phyloP scores from a whole-genome alignment of 2,888 invertebrate genomes.

The Trilocha varians region DNA sequence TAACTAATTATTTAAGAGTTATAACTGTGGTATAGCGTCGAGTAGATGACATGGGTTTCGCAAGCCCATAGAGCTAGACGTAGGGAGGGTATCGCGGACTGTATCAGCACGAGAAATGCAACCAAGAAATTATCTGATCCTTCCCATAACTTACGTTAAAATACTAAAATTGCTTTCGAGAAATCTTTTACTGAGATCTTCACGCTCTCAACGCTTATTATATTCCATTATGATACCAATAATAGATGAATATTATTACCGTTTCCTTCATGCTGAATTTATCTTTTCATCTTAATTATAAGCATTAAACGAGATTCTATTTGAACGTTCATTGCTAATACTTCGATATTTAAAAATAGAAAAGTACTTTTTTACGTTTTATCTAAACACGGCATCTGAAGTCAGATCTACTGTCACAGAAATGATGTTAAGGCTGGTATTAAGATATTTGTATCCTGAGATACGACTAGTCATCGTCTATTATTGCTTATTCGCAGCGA shows the following conservation, averaged over 20 bases:
- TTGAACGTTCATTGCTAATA: too few relatives aligned
- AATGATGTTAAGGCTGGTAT: slow-evolving; percentile 37
- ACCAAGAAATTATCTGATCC: slow-evolving; percentile 63
- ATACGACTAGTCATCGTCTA: slow-evolving; percentile 39
- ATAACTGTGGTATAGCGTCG: neutral
- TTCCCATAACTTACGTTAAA: slow-evolving; percentile 63
- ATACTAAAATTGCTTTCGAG: slow-evolving; percentile 67
- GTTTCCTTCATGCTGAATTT: slow-evolving; percentile 30
- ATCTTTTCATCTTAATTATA: slow-evolving; percentile 44
- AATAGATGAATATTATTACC: slow-evolving; percentile 58
- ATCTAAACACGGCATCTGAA: too few relatives aligned
- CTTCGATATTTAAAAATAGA: too few relatives aligned
- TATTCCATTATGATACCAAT: slow-evolving; percentile 67
- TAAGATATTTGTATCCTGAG: slow-evolving; percentile 30
- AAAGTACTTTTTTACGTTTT: too few relatives aligned
- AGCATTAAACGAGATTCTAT: slow-evolving; percentile 16
- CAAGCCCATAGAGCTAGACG: slow-evolving; percentile 16
- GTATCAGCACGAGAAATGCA: slow-evolving; percentile 58
- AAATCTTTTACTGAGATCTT: slow-evolving; percentile 67
- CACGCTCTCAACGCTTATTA: slow-evolving; percentile 64
- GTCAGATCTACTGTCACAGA: slow-evolving; percentile 25
- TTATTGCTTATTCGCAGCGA: slow-evolving; percentile 35
- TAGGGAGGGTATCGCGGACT: slow-evolving; percentile 41
- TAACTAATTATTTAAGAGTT: neutral
- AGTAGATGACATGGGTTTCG: slow-evolving; percentile 2